Base-by-base conservation (phyloP, 2,888 invertebrate species). In the Molorchus minor region DNA sequence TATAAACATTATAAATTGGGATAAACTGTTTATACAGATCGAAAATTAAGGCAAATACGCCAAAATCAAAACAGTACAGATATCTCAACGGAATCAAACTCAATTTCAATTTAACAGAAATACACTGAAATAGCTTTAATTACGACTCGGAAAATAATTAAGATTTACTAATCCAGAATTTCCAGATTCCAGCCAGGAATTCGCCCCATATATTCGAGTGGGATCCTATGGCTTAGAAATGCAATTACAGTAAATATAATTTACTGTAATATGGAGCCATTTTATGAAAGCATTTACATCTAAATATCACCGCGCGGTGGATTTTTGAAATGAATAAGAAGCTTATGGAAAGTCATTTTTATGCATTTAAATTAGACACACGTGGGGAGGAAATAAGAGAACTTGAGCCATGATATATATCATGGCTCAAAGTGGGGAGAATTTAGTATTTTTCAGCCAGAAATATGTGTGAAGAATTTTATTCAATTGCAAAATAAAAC, bases 121-220 rank as follows among this genome's bases (percentile, higher is more conserved):
- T 58, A 61, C 47, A 19, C 35, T 43, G 56, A 43, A 66, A 56
- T 58, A 61, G 55, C 44, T 45, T 53, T 49, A 57, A 60, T 68
- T 61, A 45, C 51, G 36, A 44, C 58, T 64, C 60, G 58, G 46
- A 53, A 55, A 54, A 52, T 53, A 58, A 64, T 61, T 64, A 60
- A 58, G 58, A 64, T 60, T 58, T 60, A 60, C 52, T 58, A 58
- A 63, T 54, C 44, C 54, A 25, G 38, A 10, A 38, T 49, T 40
- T 40, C 49, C 15, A 49, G 13, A 16, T 36, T 16, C 15, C 17
- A 49, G 15, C 38, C 19, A n/a, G 38, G 29, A 21, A 38, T 38
- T 12, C n/a, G 38, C 33, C 38, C 29, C 38, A 40, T 38, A 36
- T 49, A 49, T 49, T 20, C 49, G 38, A 13, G 38, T 29, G 49